Percentiles rank a stretch among this genome's conserved stretches.
phyloP scores from a whole-genome alignment of 1,140 invertebrate genomes.

The Calliopsis andreniformis region DNA sequence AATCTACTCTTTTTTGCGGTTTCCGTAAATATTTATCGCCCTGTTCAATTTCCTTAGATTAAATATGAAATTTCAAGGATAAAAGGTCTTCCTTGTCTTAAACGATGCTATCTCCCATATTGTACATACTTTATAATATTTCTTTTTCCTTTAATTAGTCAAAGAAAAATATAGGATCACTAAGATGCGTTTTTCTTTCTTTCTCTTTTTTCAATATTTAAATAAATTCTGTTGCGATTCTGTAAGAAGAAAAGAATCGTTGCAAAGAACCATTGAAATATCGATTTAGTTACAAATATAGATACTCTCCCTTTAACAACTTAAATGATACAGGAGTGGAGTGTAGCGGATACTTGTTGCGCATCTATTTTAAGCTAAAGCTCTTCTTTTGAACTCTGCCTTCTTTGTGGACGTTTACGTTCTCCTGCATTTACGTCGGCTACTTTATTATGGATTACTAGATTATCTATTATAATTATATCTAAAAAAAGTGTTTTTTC shows the following conservation, averaged over 20 bases:
- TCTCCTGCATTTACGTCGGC: not conserved
- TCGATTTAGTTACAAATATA: conserved; percentile 63
- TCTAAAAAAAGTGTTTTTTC: not conserved
- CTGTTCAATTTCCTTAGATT: too few relatives aligned
- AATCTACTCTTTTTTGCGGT: too few relatives aligned
- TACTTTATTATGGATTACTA: not conserved
- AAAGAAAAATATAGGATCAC: too few relatives aligned
- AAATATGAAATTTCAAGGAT: too few relatives aligned
- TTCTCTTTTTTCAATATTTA: not conserved
- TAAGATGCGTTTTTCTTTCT: too few relatives aligned
- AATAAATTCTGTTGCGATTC: not conserved
- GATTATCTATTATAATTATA: not conserved
- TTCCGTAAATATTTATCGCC: too few relatives aligned
- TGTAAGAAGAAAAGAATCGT: conserved; percentile 44
- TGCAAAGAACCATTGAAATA: conserved; percentile 54
- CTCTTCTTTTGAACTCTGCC: not conserved
- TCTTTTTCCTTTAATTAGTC: too few relatives aligned
- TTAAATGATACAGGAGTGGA: conserved; percentile 43
- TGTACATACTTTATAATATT: too few relatives aligned
- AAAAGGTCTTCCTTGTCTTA: too few relatives aligned
- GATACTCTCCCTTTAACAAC: conserved; percentile 53
- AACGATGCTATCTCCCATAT: too few relatives aligned
- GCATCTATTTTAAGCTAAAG: conserved; percentile 1
- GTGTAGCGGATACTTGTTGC: conserved; percentile 41
- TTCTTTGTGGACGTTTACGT: not conserved